These are phyloP conservation scores for Mustelus asterias DNA, from an alignment of 2,113 vertebrate genomes.

Conservation along the genomic window DNA sequence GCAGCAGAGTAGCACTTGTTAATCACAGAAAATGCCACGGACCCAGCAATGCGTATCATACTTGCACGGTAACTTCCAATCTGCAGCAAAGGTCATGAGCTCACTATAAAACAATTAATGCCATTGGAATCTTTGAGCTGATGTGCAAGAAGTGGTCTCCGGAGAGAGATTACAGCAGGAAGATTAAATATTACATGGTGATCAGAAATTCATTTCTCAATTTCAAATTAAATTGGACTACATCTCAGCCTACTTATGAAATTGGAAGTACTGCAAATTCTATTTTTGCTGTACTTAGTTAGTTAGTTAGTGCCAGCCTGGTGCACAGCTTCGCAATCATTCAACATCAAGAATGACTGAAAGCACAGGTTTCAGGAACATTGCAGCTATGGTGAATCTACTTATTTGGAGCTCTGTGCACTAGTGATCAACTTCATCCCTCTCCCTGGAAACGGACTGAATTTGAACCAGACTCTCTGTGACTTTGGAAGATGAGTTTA, in stretches of 20 bases:
- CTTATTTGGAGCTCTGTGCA: background rate
- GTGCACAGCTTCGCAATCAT: background rate
- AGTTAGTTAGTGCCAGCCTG: conserved; percentile 25
- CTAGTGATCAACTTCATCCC: background rate
- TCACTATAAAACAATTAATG: conserved; percentile 33
- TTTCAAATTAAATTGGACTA: conserved; percentile 34
- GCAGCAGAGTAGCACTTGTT: background rate
- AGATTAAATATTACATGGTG: conserved; percentile 35
- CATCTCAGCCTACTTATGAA: conserved; percentile 15
- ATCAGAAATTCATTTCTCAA: conserved; percentile 35
- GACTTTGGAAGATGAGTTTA: background rate
- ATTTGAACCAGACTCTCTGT: background rate
- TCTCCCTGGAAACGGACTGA: background rate
- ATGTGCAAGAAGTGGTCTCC: background rate
- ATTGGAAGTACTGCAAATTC: conserved; percentile 21
- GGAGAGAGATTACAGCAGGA: conserved; percentile 29
- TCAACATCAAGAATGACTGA: background rate
- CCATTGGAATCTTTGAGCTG: conserved; percentile 31
- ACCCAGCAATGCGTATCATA: background rate
- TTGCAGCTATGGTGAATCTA: background rate
- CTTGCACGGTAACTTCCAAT: conserved; percentile 23
- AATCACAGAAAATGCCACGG: background rate
- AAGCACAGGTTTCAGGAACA: background rate
- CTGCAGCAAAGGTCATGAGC: conserved; percentile 33
- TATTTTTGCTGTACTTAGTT: conserved; percentile 18